Conservation (phyloP, 2,797 vertebrate genomes). For the Hozukius guyotensis region DNA sequence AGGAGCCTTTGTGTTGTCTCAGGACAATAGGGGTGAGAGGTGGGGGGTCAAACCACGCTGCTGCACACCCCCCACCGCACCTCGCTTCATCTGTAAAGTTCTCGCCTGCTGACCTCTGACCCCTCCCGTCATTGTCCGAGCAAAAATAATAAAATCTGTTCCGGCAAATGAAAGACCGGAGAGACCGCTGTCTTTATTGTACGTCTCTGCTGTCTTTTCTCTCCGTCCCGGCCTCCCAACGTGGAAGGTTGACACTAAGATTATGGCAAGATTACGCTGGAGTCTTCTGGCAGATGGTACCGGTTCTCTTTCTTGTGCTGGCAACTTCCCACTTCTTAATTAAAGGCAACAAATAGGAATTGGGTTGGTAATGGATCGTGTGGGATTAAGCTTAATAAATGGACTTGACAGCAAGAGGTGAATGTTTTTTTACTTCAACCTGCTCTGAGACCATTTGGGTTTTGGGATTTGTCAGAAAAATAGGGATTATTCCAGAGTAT, state of each 20-base stretch:
- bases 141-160: constrained; percentile 84
- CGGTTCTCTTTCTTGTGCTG: constrained; percentile 49
- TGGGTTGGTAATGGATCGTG: constrained; percentile 67
- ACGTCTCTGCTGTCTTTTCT: constrained; percentile 32
- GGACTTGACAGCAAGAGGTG: constrained; percentile 10
- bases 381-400: constrained; percentile 68
- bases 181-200: constrained; percentile 52
- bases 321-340: constrained; percentile 76
- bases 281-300: constrained; percentile 79
- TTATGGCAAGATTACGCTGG: constrained; percentile 76
- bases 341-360: constrained; percentile 70
- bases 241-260: constrained; percentile 69
- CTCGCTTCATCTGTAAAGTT: constrained; percentile 71
- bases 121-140: constrained; percentile 74
- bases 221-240: constrained; percentile 35
- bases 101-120: constrained; percentile 81
- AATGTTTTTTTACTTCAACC: not conserved
- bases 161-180: constrained; percentile 54
- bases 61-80: constrained; percentile 43
- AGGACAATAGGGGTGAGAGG: constrained; percentile 78
- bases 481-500: constrained; percentile 21
- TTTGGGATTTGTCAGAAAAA: constrained; percentile 21
- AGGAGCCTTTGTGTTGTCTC: constrained; percentile 72
- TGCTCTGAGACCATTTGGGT: constrained; percentile 17
- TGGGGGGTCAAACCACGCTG: constrained; percentile 75